phyloP scores from a whole-genome alignment of 2,888 invertebrate species.

The Cryptocheilus praepositus region DNA sequence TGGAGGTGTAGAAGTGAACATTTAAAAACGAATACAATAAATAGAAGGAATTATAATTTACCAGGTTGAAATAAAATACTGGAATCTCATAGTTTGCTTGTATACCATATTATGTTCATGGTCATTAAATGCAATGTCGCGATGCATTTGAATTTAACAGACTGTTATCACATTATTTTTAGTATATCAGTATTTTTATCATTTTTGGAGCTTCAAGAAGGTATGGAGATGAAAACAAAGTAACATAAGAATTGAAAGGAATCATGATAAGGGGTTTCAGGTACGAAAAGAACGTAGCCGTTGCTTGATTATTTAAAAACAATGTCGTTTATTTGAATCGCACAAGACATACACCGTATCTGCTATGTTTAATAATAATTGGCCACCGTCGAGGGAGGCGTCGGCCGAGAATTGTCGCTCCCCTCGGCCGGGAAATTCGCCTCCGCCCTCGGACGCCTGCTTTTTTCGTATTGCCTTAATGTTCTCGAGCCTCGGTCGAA shows the following conservation, averaged over 20 bases:
- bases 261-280: background rate
- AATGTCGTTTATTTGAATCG: constrained; percentile 75
- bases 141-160: too few relatives aligned
- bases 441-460: constrained; percentile 24
- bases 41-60: too few relatives aligned
- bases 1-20: too few relatives aligned
- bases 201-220: too few relatives aligned
- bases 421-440: constrained; percentile 56
- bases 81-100: too few relatives aligned
- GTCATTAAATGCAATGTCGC: too few relatives aligned
- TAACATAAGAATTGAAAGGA: background rate
- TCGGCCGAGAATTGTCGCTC: constrained; percentile 41
- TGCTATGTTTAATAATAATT: constrained; percentile 72
- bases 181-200: too few relatives aligned
- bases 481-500: constrained; percentile 67
- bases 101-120: too few relatives aligned
- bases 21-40: too few relatives aligned
- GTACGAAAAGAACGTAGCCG: constrained; percentile 17
- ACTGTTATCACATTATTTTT: too few relatives aligned
- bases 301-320: constrained; percentile 69
- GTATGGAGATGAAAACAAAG: too few relatives aligned
- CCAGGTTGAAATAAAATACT: too few relatives aligned
- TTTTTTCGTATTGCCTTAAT: constrained; percentile 71
- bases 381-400: constrained; percentile 53
- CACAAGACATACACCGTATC: constrained; percentile 75